These are phyloP conservation scores for Sinocyclocheilus anshuiensis DNA, from an alignment of 2,113 vertebrate species.

Conservation along the genomic window DNA sequence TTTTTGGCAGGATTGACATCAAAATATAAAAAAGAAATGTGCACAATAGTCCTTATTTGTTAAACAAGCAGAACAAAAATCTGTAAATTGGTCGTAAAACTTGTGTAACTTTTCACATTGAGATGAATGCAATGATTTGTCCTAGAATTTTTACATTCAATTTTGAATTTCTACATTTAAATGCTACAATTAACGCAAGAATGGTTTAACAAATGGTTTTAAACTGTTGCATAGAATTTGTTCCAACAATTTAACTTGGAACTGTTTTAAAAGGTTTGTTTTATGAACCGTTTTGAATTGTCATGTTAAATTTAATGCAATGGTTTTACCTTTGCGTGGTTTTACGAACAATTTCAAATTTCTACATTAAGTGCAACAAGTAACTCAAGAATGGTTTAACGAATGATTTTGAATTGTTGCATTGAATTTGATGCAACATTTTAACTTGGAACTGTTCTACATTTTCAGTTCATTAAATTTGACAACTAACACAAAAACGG, in stretches of 20 bases:
- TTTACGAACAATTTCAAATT: too few relatives aligned
- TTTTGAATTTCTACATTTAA: neutral
- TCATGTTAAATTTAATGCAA: neutral
- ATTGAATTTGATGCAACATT: too few relatives aligned
- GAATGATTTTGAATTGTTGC: too few relatives aligned
- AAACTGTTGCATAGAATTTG: too few relatives aligned
- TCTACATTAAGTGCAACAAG: neutral
- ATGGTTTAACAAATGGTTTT: too few relatives aligned
- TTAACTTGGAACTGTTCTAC: too few relatives aligned
- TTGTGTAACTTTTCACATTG: neutral
- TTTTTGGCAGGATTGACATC: neutral
- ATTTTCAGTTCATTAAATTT: too few relatives aligned
- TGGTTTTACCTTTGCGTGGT: neutral
- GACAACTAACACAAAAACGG: too few relatives aligned
- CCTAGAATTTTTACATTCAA: neutral
- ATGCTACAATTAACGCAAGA: neutral
- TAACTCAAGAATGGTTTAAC: too few relatives aligned
- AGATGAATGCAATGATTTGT: neutral
- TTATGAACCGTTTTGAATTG: neutral
- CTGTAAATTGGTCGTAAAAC: neutral
- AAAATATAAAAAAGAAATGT: neutral
- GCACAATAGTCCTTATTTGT: neutral
- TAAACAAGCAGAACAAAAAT: neutral
- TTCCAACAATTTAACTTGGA: too few relatives aligned
- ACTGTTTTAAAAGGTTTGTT: too few relatives aligned